A percentile compares a stretch with the other conserved stretches of the same genome.
Conservation (phyloP, 2,113 vertebrate species). For the Centrocercus urophasianus region DNA sequence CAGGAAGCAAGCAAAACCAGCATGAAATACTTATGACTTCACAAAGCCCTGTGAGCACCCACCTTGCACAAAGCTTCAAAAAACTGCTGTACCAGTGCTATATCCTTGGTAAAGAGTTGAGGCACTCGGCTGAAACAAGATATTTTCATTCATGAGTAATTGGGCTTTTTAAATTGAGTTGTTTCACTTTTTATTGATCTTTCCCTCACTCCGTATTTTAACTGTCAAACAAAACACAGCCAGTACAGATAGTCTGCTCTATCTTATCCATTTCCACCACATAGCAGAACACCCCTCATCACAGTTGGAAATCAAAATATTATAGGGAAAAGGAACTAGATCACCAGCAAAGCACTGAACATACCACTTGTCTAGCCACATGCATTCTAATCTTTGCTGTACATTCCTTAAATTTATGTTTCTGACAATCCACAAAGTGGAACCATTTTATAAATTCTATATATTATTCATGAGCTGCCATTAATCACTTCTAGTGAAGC, state of each 20-base stretch:
- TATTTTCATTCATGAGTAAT: neutral
- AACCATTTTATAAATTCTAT: neutral
- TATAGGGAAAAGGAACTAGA: neutral
- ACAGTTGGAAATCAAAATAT: neutral
- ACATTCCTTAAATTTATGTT: neutral
- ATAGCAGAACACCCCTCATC: neutral
- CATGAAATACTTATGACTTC: neutral
- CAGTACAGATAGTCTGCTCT: neutral
- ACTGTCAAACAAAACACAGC: neutral
- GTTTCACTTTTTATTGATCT: neutral
- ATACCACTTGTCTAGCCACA: neutral
- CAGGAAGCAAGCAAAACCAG: neutral
- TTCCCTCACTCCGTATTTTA: neutral
- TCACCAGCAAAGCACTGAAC: neutral
- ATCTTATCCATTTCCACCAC: neutral
- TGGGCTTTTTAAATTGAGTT: neutral
- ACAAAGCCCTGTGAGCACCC: constrained; percentile 6
- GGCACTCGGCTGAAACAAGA: constrained; percentile 92
- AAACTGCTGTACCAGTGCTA: constrained; percentile 97
- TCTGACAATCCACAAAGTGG: neutral
- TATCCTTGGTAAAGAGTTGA: constrained; percentile 97
- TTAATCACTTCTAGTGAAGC: neutral
- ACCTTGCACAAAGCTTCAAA: constrained; percentile 99
- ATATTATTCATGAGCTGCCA: neutral
- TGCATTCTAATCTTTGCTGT: neutral